Percentiles rank a stretch among this genome's conserved stretches.
Evolutionary conservation across 2,797 vertebrate genomes (phyloP).

Genomic region (Anisognathus igniventris): DNA sequence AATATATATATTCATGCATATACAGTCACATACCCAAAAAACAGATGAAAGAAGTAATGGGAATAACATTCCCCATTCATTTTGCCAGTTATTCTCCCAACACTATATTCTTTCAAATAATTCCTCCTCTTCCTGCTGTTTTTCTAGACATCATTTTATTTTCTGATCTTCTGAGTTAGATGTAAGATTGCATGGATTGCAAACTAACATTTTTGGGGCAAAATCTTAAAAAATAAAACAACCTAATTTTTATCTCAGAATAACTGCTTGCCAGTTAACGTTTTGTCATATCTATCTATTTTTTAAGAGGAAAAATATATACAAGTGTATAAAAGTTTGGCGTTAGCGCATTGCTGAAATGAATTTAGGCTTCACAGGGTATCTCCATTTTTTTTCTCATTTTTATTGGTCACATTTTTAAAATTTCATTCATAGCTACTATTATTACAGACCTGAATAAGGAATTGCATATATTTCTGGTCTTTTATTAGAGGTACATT

Average conservation of each 20-base stretch:
- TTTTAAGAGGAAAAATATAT: background rate
- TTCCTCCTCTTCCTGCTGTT: background rate
- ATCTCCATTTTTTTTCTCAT: background rate
- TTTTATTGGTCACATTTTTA: background rate
- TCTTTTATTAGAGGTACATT: background rate
- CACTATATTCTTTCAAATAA: background rate
- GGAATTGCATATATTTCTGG: background rate
- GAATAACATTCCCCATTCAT: background rate
- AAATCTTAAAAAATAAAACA: background rate
- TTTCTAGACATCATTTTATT: background rate
- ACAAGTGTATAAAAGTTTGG: background rate
- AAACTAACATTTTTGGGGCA: background rate
- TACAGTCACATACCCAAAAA: background rate
- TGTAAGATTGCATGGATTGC: background rate
- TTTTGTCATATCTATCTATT: background rate
- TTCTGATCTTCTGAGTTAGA: background rate
- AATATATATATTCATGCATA: background rate
- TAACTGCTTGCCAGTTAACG: background rate
- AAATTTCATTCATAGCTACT: background rate
- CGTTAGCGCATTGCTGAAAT: background rate
- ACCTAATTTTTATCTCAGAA: background rate
- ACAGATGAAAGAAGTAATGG: background rate
- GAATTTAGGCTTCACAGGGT: background rate
- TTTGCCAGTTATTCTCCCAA: background rate
- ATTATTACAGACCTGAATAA: background rate